Base-by-base conservation (phyloP, 2,888 invertebrate genomes). In the Eupithecia centaureata region DNA sequence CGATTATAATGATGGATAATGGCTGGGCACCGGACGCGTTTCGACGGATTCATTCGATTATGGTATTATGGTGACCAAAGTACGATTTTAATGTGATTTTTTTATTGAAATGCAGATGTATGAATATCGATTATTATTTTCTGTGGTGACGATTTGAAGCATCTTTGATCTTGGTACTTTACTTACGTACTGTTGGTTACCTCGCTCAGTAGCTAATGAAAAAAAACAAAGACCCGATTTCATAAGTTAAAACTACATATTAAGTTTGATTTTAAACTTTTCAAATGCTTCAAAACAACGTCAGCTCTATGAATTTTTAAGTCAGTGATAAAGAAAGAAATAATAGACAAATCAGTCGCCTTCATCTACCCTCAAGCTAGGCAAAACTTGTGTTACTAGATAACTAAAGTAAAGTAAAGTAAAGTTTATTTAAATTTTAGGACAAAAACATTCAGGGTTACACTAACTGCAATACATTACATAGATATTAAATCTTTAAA, bases 1-100 rank as follows among this genome's bases (percentile, higher is more conserved):
- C 82, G 82, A 77, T 81, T 81, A 79, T 83, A 83, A 84, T 86
- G 83, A 82, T 78, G 73, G 77, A 79, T 84, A 83, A 83, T 83
- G 78, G 78, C 75, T 73, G 75, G 79, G 73, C 73, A 73, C 67
- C 78, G 72, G 73, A 76, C 73, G 75, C 72, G 51, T 66, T 61
- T 62, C 59, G 38, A 79, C 77, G 70, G 76, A 70, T 76, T 79
- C 74, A 74, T 79, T 78, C 72, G 70, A 77, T 79, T 79, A 74
- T 73, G 69, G 67, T 62, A 74, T 79, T 69, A 74, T 76, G 71
- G 76, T 65, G 70, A 62, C 65, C 68, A 77, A 78, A 73, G 67
- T 72, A 58, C 27, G n/a, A 66, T 68, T 70, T 65, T 59, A 66
- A 57, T 66, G 61, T 63, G 51, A 30, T 67, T 67, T 66, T n/a